Evolutionary conservation across 2,113 vertebrate species (phyloP), one percentile per base, ranked within the genome.

Genomic region (Engystomops pustulosus): DNA sequence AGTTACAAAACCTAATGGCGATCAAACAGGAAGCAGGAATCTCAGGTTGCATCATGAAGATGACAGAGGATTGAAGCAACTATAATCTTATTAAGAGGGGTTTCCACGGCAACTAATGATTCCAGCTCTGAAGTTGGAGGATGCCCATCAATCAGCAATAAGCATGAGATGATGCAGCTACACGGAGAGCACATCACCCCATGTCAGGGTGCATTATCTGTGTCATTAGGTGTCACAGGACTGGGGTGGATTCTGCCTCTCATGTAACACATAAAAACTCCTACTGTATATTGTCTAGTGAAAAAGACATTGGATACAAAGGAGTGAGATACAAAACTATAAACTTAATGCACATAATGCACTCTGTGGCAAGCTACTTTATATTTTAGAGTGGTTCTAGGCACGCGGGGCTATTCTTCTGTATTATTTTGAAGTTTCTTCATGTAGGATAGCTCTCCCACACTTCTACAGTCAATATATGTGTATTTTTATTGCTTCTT

Each of bases 21-120:
- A 38, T 20, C 49, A 53, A 36, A 38, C 32, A 38, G 30, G 38
- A 41, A 53, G 12, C 14, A 74, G 17, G 45, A 32, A 74, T 74
- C 25, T 30, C n/a, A 72, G 38, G 44, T 27, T 74, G 71, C 17
- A 49, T 18, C 44, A 74, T 74, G 41, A 47, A 53, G 36, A 34
- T 32, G 32, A n/a, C 27, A 34, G 6, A 58, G 27, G 18, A 77
- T 38, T 77, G 18, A 77, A 77, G 51, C 27, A 55, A 55, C 34
- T 11, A 77, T 77, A 34, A 32, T 75, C 17, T 36, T 55, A 77
- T 34, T 77, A 55, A 23, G 32, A 77, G 27, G 9, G 49, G 74
- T 77, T 77, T 58, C 74, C 51, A 55, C 74, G 58, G 74, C 74
- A 77, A 77, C 74, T 55, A 77, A 55, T 77, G 51, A 58, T 77